Conservation (phyloP, 2,113 vertebrate species). For the Colius striatus region DNA sequence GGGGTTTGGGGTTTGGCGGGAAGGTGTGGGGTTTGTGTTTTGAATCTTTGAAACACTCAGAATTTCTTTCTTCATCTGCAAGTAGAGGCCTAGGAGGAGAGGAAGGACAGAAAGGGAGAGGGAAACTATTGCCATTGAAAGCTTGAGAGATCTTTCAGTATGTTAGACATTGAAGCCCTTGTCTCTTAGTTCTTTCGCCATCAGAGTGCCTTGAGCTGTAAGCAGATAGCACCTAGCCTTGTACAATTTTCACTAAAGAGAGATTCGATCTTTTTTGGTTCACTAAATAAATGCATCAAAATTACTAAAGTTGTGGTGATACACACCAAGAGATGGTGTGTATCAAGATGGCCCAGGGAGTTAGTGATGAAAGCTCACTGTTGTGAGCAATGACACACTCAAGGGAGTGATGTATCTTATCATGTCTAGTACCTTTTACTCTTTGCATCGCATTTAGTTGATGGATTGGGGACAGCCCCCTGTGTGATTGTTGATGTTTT, state of each 20-base stretch:
- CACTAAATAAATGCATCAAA: neutral
- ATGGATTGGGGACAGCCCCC: neutral
- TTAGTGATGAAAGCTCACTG: neutral
- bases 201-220: neutral
- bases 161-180: neutral
- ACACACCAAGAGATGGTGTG: neutral
- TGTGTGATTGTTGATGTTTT: neutral
- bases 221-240: neutral
- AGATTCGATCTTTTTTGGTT: neutral
- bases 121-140: neutral
- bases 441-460: neutral
- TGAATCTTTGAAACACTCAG: neutral
- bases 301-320: too few relatives aligned
- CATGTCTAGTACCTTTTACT: neutral
- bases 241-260: neutral
- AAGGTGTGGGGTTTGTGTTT: neutral
- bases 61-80: neutral
- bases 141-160: neutral
- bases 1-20: rapidly evolving
- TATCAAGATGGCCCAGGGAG: neutral
- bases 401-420: neutral
- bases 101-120: neutral
- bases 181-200: neutral
- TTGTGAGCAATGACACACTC: neutral
- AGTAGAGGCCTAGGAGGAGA: neutral